Base-by-base conservation (phyloP, 1,140 invertebrate species). In the Bombus pyrosoma region DNA sequence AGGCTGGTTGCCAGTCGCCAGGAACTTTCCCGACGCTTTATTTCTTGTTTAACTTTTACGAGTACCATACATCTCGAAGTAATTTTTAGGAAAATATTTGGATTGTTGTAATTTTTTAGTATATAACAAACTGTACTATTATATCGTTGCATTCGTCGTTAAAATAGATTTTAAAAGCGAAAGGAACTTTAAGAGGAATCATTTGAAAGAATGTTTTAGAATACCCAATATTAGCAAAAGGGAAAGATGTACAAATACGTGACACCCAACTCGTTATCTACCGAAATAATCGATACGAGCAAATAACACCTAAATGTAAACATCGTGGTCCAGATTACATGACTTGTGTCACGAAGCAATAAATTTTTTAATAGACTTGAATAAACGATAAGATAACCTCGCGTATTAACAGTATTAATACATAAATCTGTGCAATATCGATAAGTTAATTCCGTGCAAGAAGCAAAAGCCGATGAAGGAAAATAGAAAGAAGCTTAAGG, bases 331-430 rank as follows among this genome's bases (percentile, higher is more conserved):
- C n/a, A 47, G 43, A 53, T 74, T 41, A 53, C 25, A 39, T 2
- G n/a, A 32, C 8, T 47, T 47, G 43, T 47, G 41, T 74, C 32
- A 25, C n/a, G 15, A n/a, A 41, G 18, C 47, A 39, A 13, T 37
- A 32, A 18, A 74, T 74, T 53, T 53, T 53, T 53, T 53, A 53
- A 22, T 8, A 53, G 47, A 47, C 41, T 82, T 32, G 25, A 2
- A 18, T 28, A 28, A 18, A 15, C 39, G 71, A 82, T 74, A 74
- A 82, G 80, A 82, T 81, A 59, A 28, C 62, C 39, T 1, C 37
- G 5, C 22, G n/a, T 12, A 81, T 73, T 69, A 57, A 43, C 18
- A 4, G n/a, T 22, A 37, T 66, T 9, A 9, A n/a, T n/a, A 66
- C 32, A 22, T 66, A 18, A 66, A 34, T 66, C 64, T 6, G 64